Evolutionary conservation across 2,113 vertebrate species (phyloP), one percentile per base, ranked within the genome.

Genomic region (Mastomys coucha): DNA sequence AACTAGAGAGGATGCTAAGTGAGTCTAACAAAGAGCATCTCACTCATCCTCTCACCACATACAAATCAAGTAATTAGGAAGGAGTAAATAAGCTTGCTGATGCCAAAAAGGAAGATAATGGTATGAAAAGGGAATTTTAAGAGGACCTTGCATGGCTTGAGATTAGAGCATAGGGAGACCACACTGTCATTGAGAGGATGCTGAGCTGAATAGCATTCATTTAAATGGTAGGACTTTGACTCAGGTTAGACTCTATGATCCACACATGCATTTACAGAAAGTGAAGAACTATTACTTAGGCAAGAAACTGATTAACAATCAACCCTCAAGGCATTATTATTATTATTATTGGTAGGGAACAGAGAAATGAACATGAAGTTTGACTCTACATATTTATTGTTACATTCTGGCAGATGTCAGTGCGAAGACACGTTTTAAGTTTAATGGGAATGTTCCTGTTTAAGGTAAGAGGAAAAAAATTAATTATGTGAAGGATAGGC

Each of bases 31-130:
- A 97, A 98, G n/a, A 85, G 67, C 0, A 12, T 51, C 70, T 97
- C 97, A 95, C 96, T 77, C 67, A 96, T 98, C 93, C 95, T 97
- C 90, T 97, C 97, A 95, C 75, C 19, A 82, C 12, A 93, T 26
- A 82, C 10, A 90, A 96, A 98, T 97, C 89, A 98, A 97, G 96
- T 98, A 98, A 98, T 98, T 95, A 97, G 97, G 95, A 93, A 76
- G 96, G 45, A 75, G 92, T 95, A 98, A 95, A 53, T 78, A 36
- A 19, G 56, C 84, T 91, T 93, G 82, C 81, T 95, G 92, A 97
- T 98, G 97, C 94, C 88, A 96, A 69, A 93, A 95, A 94, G 31
- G 88, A 88, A 96, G 97, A 93, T 80, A 93, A 94, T 72, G 94
- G 95, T 96, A 96, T 97, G 84, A 91, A 77, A 92, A 53, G 86